Conservation (phyloP, 2,797 vertebrate species). For the Macropus fuliginosus region DNA sequence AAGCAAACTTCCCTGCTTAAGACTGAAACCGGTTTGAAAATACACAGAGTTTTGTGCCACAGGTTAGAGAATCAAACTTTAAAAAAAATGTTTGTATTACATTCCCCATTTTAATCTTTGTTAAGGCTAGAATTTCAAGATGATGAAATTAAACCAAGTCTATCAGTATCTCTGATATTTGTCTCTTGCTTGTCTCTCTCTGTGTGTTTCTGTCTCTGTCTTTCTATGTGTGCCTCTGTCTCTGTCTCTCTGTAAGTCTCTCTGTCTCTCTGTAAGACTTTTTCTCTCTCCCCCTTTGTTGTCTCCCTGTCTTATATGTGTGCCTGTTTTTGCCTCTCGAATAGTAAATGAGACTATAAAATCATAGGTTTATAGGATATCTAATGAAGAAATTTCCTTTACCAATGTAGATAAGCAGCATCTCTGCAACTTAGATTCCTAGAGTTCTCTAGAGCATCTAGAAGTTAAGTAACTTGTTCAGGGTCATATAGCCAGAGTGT, state of each 20-base stretch:
- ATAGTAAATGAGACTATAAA: neutral
- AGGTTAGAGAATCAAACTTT: neutral
- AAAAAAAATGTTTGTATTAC: neutral
- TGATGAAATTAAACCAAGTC: neutral
- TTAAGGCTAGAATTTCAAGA: neutral
- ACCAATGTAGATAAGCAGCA: neutral
- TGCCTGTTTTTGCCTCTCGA: neutral
- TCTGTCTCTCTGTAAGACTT: neutral
- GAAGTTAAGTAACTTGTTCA: no score
- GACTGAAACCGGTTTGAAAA: neutral
- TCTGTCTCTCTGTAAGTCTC: neutral
- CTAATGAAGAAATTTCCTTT: neutral
- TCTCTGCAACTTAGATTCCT: neutral
- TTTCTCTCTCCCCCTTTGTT: no score
- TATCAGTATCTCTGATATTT: neutral
- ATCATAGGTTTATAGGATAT: neutral
- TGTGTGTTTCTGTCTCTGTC: fast-evolving
- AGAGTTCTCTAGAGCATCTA: no score
- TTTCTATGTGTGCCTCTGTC: no score
- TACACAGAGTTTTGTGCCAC: neutral
- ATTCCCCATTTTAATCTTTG: neutral
- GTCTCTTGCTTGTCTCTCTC: no score
- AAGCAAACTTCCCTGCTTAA: neutral
- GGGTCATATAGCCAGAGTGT: neutral
- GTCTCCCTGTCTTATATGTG: neutral